Evolutionary conservation across 2,113 vertebrate genomes (phyloP).

Genomic region (Prochilodus magdalenae): DNA sequence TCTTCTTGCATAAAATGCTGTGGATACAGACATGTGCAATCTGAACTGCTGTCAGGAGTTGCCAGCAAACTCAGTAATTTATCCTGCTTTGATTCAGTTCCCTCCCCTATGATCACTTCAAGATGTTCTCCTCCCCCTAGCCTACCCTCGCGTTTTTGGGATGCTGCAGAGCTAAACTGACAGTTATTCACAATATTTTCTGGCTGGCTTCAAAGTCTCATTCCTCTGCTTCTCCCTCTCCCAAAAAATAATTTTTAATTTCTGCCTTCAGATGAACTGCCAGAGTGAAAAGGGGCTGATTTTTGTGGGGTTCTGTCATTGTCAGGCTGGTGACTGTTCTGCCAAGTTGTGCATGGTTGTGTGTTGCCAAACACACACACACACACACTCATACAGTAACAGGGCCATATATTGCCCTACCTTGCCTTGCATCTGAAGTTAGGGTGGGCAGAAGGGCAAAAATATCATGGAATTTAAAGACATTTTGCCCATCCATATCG

Average conservation of each 20-base stretch:
- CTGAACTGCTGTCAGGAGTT: slow-evolving; percentile 57
- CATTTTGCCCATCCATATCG: too few species aligned
- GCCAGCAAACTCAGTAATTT: slow-evolving; percentile 63
- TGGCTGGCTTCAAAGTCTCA: slow-evolving; percentile 58
- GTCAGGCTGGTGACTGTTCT: slow-evolving; percentile 48
- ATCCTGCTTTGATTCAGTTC: slow-evolving; percentile 68
- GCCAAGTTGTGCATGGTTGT: background rate
- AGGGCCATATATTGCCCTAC: background rate
- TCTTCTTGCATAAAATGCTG: slow-evolving; percentile 30
- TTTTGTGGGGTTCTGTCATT: slow-evolving; percentile 65
- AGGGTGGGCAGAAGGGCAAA: too few species aligned
- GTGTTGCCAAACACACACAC: slow-evolving; percentile 8
- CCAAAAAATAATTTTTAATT: slow-evolving; percentile 65
- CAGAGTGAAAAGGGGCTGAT: slow-evolving; percentile 59
- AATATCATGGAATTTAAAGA: too few species aligned
- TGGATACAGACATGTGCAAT: slow-evolving; percentile 57
- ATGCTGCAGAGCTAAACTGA: slow-evolving; percentile 62
- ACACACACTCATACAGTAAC: background rate
- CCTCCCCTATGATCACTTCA: slow-evolving; percentile 70
- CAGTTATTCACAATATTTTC: slow-evolving; percentile 73
- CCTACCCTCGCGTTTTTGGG: slow-evolving; percentile 54
- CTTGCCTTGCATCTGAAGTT: background rate
- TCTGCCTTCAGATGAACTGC: slow-evolving; percentile 54
- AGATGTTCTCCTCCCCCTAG: slow-evolving; percentile 69
- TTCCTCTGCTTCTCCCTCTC: slow-evolving; percentile 60